Evolutionary conservation across 2,888 invertebrate genomes (phyloP).

Genomic region (Drosophila formosana): DNA sequence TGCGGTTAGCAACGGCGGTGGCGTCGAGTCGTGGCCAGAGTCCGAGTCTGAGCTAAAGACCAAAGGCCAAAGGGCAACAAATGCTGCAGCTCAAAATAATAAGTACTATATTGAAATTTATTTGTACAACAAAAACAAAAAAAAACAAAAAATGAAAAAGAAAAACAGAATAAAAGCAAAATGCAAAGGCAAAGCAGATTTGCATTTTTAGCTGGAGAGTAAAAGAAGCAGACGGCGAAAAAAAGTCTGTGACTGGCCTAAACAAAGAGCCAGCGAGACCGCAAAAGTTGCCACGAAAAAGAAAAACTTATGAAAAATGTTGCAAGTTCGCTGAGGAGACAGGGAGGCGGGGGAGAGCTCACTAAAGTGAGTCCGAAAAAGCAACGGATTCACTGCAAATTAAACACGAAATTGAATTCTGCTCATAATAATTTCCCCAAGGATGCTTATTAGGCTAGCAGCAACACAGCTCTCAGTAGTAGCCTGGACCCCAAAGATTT

Average conservation of each 20-base stretch:
- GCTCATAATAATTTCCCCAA: slow-evolving; percentile 81
- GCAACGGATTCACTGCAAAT: slow-evolving; percentile 74
- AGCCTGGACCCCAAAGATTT: slow-evolving; percentile 59
- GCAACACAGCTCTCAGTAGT: slow-evolving; percentile 4
- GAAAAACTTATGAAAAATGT: slow-evolving; percentile 39
- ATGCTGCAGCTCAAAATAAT: slow-evolving; percentile 51
- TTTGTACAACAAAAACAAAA: slow-evolving; percentile 46
- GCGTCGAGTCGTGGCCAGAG: neutral
- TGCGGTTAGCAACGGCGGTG: slow-evolving; percentile 41
- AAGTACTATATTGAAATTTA: slow-evolving; percentile 67
- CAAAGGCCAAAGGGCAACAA: slow-evolving; percentile 41
- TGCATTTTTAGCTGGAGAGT: slow-evolving; percentile 49
- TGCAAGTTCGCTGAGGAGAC: slow-evolving; percentile 12
- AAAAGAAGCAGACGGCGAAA: slow-evolving; percentile 2
- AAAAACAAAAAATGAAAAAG: slow-evolving; percentile 2
- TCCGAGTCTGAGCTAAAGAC: neutral
- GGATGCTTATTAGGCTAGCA: slow-evolving; percentile 72
- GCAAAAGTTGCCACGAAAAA: slow-evolving; percentile 40
- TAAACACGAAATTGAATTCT: slow-evolving; percentile 81
- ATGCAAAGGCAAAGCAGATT: slow-evolving; percentile 59
- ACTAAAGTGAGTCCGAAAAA: slow-evolving; percentile 40
- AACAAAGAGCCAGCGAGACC: slow-evolving; percentile 57
- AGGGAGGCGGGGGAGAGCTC: neutral
- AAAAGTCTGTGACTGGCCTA: slow-evolving; percentile 43
- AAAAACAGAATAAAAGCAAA: slow-evolving; percentile 25